A percentile compares a stretch with the other conserved stretches of the same genome.
phyloP scores from a whole-genome alignment of 2,113 vertebrate genomes.

The Eublepharis macularius region DNA sequence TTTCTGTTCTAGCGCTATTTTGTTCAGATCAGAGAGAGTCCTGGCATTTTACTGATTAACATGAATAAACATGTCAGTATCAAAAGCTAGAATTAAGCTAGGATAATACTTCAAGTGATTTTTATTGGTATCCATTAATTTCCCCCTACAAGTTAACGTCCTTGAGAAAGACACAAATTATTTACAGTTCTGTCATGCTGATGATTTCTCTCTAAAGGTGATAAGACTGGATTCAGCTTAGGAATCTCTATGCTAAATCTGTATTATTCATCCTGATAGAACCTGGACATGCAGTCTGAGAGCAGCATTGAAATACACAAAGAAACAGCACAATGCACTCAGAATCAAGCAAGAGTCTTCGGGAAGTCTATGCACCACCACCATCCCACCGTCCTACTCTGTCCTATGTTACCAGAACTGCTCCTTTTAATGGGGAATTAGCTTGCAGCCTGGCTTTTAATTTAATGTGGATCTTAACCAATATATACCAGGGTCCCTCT shows the following conservation, averaged over 20 bases:
- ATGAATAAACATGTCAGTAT: background rate
- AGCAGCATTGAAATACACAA: background rate
- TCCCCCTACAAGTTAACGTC: background rate
- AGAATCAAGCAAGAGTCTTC: background rate
- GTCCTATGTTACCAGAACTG: too few relatives aligned
- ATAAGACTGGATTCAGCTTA: background rate
- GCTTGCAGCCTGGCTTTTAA: too few relatives aligned
- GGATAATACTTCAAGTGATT: background rate
- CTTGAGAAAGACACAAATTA: background rate
- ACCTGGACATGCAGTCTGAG: background rate
- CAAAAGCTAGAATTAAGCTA: constrained; percentile 12
- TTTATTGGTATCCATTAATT: background rate
- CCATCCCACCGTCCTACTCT: too few relatives aligned
- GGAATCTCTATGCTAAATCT: background rate
- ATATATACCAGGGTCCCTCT: too few relatives aligned
- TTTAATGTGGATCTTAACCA: too few relatives aligned
- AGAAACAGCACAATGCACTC: background rate
- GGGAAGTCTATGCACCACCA: background rate
- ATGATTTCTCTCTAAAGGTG: background rate
- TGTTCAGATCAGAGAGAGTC: constrained; percentile 1
- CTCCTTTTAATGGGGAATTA: too few relatives aligned
- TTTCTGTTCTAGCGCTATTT: constrained; percentile 26
- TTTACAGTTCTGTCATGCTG: background rate
- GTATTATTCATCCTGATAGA: background rate
- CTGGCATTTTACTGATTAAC: background rate